Percentiles rank a stretch among this genome's conserved stretches.
Conservation (phyloP, 2,113 vertebrate species). For the Tichodroma muraria region DNA sequence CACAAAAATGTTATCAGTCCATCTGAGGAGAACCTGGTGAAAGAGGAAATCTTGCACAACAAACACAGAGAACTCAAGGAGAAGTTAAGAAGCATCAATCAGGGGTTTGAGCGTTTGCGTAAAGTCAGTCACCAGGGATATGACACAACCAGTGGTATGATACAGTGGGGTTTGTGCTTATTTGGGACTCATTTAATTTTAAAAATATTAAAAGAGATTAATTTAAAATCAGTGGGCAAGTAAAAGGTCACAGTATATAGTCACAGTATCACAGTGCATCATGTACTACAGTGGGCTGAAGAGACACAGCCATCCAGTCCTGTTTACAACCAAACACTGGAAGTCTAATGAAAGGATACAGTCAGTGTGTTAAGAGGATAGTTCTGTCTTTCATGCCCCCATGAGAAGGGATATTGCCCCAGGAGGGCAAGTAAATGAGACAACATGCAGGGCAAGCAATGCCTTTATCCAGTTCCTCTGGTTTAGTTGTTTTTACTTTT, state of each 20-base stretch:
- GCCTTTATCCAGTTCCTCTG: background rate
- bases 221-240: background rate
- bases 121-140: conserved; percentile 91
- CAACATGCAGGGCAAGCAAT: background rate
- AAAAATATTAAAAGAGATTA: background rate
- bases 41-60: conserved; percentile 75
- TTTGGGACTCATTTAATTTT: background rate
- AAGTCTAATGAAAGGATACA: background rate
- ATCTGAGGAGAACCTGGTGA: conserved; percentile 68
- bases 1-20: conserved; percentile 86
- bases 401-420: background rate
- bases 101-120: conserved; percentile 87
- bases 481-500: background rate
- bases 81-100: conserved; percentile 83
- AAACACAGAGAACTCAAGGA: conserved; percentile 88
- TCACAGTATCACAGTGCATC: background rate
- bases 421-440: background rate
- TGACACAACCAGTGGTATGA: conserved; percentile 76
- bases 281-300: background rate
- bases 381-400: background rate
- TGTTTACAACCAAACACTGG: background rate
- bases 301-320: background rate
- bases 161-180: background rate
- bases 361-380: background rate
- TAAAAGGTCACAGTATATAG: background rate